phyloP scores from a whole-genome alignment of 2,888 invertebrate species.

The Chrysotoxum bicinctum region DNA sequence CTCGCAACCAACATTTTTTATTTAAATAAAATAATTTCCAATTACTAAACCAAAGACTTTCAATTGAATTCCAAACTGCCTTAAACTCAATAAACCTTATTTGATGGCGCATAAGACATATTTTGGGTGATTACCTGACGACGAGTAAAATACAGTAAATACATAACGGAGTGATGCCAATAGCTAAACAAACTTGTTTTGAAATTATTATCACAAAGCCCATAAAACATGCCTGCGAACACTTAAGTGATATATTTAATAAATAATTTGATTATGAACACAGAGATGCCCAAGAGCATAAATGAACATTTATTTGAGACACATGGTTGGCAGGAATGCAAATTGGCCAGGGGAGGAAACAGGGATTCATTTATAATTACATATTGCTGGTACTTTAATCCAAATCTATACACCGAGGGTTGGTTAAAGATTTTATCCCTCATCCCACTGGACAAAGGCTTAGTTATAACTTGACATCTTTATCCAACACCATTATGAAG shows the following conservation, averaged over 20 bases:
- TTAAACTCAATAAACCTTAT: not conserved
- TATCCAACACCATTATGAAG: conserved; percentile 39
- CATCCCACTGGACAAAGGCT: not conserved
- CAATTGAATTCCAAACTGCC: not conserved
- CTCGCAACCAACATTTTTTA: not conserved
- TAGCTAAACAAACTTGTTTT: not conserved
- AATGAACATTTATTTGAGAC: not conserved
- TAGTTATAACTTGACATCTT: conserved; percentile 12
- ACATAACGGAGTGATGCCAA: not conserved
- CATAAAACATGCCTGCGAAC: conserved; percentile 16
- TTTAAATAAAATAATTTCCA: not conserved
- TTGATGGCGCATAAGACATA: not conserved
- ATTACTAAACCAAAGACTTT: not conserved
- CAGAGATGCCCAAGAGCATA: not conserved
- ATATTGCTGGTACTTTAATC: conserved; percentile 61
- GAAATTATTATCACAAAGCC: conserved; percentile 12
- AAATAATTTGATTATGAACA: conserved; percentile 51
- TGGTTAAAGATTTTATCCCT: not conserved
- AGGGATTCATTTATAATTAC: conserved; percentile 68
- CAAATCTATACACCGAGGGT: conserved; percentile 11
- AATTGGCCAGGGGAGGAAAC: conserved; percentile 34
- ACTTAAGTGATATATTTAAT: conserved; percentile 31
- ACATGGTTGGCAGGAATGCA: conserved; percentile 63
- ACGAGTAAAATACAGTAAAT: not conserved
- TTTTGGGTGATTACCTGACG: not conserved